phyloP scores from a whole-genome alignment of 1,140 invertebrate genomes.

The Reticulitermes speratus region DNA sequence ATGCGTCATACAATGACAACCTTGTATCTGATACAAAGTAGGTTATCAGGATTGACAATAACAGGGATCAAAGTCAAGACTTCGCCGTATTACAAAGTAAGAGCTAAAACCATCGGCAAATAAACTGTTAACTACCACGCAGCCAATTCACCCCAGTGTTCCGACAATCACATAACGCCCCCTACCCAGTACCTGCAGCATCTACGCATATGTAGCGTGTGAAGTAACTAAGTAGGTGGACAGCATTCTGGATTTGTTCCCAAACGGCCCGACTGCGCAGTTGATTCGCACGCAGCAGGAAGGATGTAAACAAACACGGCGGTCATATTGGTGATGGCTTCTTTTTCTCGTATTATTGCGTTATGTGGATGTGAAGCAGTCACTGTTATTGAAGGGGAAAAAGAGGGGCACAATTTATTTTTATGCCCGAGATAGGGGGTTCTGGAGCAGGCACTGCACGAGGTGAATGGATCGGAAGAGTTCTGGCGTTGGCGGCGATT shows the following conservation, averaged over 20 bases:
- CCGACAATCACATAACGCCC: not conserved
- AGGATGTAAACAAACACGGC: conserved; percentile 11
- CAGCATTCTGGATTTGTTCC: not conserved
- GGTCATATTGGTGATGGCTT: not conserved
- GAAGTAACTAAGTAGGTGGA: not conserved
- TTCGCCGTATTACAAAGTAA: too few species aligned
- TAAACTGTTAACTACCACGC: too few species aligned
- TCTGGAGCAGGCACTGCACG: not conserved
- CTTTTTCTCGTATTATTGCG: not conserved
- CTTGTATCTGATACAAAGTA: too few species aligned
- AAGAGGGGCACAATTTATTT: not conserved
- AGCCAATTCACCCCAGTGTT: too few species aligned
- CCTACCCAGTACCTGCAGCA: not conserved
- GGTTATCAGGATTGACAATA: too few species aligned
- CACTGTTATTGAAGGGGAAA: not conserved
- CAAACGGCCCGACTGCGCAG: not conserved
- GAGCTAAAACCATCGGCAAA: too few species aligned
- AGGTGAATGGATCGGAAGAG: not conserved
- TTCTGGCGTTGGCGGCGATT: conserved; percentile 8
- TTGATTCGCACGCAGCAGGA: not conserved
- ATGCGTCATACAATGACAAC: too few species aligned
- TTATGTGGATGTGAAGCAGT: not conserved
- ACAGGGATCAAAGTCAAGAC: too few species aligned
- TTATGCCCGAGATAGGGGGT: not conserved
- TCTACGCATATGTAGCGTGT: not conserved